Evolutionary conservation across 1,140 invertebrate genomes (phyloP), one percentile per base, ranked within the genome.

Genomic region (Frieseomelitta varia): DNA sequence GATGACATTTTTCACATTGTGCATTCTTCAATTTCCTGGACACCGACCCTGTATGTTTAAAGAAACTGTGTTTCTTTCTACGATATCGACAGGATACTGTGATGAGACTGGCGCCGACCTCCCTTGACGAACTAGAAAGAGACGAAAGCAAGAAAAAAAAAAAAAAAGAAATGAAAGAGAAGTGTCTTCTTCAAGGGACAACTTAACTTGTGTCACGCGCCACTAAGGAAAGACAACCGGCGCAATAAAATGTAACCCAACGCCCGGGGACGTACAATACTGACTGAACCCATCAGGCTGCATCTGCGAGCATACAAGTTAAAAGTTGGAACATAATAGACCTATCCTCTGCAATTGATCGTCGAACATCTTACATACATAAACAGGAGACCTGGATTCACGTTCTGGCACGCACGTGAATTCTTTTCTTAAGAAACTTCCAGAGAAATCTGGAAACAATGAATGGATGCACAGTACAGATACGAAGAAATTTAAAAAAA

Each of bases 191-290:
- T 19, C 21, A 21, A 76, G 58, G 10, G 27, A 65, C 56, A 10
- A 15, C 24, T 55, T 51, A 68, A 56, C 80, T 30, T 75, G 84
- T 81, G 87, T 88, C 85, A 51, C 61, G 58, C 72, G 79, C 76
- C 77, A 58, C n/a, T 30, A 61, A 55, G 39, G 14, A 19, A 65
- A n/a, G 51, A 72, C 76, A 51, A 73, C 53, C 72, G 67, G 39
- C 74, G 76, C 76, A 87, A 89, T 89, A 89, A 90, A 90, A n/a
- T 81, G 89, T 87, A 90, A 90, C 65, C 55, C 39, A 80, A 89
- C 17, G 69, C 71, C 8, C 6, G 11, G 17, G 34, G 56, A 10
- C 21, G 51, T 69, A 84, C 74, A 86, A 78, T 83, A 14, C 61
- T 19, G 19, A 63, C 61, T 19, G 19, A 56, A n/a, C 19, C 47